These are phyloP conservation scores for Tiliqua scincoides DNA, from an alignment of 2,113 vertebrate species.

Conservation along the genomic window DNA sequence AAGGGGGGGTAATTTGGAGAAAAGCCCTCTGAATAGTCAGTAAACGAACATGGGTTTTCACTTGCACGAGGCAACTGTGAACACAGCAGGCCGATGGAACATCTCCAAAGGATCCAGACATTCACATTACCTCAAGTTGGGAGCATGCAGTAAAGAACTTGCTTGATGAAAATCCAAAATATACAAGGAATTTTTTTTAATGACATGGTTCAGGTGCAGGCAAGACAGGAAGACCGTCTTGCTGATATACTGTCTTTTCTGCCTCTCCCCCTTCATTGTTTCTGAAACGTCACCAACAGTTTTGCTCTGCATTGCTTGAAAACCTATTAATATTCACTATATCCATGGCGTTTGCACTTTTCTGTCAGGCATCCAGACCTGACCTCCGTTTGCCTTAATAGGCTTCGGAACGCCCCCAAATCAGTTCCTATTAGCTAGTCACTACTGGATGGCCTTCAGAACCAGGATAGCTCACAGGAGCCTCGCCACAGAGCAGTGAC, in stretches of 20 bases:
- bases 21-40: conserved; percentile 11
- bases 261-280: neutral
- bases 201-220: conserved; percentile 26
- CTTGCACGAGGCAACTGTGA: conserved; percentile 18
- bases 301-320: conserved; percentile 65
- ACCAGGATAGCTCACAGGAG: conserved; percentile 28
- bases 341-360: conserved; percentile 75
- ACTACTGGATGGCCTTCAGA: conserved; percentile 58
- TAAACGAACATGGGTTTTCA: conserved; percentile 13
- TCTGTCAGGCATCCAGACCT: conserved; percentile 63
- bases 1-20: conserved; percentile 33
- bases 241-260: neutral
- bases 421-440: conserved; percentile 75
- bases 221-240: neutral
- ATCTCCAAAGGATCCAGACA: conserved; percentile 19
- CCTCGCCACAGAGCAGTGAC: conserved; percentile 60
- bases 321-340: conserved; percentile 76
- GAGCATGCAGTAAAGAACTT: neutral
- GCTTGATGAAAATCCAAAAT: conserved; percentile 19
- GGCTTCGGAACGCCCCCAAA: conserved; percentile 73
- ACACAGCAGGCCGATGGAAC: neutral
- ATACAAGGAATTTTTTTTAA: neutral
- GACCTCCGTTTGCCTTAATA: conserved; percentile 62
- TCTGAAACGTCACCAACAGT: conserved; percentile 53
- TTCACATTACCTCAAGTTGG: neutral